Percentiles rank a stretch among this genome's conserved stretches.
Evolutionary conservation across 2,113 vertebrate genomes (phyloP).

Genomic region (Mustela nigripes): DNA sequence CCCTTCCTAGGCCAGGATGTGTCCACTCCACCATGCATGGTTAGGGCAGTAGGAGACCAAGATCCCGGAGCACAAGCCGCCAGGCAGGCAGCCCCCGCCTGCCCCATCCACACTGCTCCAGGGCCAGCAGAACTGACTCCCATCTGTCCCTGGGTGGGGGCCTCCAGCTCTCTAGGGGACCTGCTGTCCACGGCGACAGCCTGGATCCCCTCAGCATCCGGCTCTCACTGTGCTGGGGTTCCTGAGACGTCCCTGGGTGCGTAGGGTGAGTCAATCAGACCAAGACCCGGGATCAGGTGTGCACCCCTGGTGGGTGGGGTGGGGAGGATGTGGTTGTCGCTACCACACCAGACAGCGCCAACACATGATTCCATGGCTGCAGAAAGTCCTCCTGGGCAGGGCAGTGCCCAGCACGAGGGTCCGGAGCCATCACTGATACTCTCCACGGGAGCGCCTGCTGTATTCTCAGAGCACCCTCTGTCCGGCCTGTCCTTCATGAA

Average conservation of each 20-base stretch:
- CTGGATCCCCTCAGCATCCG: not conserved
- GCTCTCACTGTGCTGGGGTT: fast-evolving
- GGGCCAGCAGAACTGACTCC: fast-evolving
- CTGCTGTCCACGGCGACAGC: not conserved
- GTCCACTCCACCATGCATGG: fast-evolving
- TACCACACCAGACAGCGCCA: fast-evolving
- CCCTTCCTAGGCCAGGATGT: not conserved
- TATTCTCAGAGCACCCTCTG: fast-evolving
- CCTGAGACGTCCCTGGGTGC: fast-evolving
- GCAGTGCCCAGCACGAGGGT: fast-evolving
- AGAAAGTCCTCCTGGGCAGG: not conserved
- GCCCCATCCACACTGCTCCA: fast-evolving
- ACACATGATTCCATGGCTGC: not conserved
- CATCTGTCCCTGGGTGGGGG: not conserved
- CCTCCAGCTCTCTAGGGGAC: no score
- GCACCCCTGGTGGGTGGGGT: fast-evolving
- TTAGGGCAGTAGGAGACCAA: fast-evolving
- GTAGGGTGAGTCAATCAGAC: not conserved
- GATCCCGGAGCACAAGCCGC: fast-evolving
- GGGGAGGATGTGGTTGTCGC: not conserved
- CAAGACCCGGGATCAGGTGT: fast-evolving
- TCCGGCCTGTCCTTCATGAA: fast-evolving
- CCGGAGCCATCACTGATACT: fast-evolving
- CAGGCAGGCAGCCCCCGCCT: not conserved
- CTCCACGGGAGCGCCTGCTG: fast-evolving